Conservation (phyloP, 2,113 vertebrate genomes). For the Poeciliopsis retropinna region DNA sequence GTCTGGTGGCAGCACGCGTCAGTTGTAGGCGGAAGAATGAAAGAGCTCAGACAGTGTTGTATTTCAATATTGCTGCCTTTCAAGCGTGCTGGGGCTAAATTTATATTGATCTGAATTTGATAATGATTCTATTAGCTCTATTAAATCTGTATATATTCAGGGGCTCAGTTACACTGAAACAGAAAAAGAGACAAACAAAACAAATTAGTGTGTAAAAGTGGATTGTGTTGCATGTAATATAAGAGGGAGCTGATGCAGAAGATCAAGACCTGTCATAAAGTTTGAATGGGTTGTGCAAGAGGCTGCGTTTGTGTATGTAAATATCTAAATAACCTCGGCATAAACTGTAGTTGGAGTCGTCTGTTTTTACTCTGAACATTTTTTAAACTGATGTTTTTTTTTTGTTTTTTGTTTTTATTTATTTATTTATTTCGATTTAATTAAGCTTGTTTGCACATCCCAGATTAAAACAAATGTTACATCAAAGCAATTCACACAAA, state of each 20-base stretch:
- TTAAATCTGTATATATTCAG: conserved; percentile 83
- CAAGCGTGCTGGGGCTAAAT: conserved; percentile 77
- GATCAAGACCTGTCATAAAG: conserved; percentile 75
- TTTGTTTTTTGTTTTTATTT: not conserved
- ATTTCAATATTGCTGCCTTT: conserved; percentile 83
- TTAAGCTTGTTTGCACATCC: not conserved
- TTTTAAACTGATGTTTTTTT: not conserved
- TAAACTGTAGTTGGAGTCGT: not conserved
- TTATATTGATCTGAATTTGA: conserved; percentile 86
- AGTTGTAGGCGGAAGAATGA: conserved; percentile 75
- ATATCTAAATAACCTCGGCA: conserved; percentile 27
- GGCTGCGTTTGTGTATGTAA: conserved; percentile 50
- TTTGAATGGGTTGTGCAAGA: conserved; percentile 67
- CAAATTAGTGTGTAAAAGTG: conserved; percentile 81
- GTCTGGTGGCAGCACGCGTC: conserved; percentile 74
- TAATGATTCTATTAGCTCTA: conserved; percentile 86
- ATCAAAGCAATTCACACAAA: not conserved
- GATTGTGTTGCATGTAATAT: conserved; percentile 83
- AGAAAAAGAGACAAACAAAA: conserved; percentile 78
- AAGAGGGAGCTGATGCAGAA: conserved; percentile 72
- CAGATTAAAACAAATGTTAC: not conserved
- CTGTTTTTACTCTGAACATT: not conserved
- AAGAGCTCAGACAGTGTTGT: conserved; percentile 77
- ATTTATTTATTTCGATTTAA: not conserved
- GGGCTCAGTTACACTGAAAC: conserved; percentile 76